phyloP scores from a whole-genome alignment of 30 jellyfish, hydroid and myxozoan species.

The Sanderia malayensis region DNA sequence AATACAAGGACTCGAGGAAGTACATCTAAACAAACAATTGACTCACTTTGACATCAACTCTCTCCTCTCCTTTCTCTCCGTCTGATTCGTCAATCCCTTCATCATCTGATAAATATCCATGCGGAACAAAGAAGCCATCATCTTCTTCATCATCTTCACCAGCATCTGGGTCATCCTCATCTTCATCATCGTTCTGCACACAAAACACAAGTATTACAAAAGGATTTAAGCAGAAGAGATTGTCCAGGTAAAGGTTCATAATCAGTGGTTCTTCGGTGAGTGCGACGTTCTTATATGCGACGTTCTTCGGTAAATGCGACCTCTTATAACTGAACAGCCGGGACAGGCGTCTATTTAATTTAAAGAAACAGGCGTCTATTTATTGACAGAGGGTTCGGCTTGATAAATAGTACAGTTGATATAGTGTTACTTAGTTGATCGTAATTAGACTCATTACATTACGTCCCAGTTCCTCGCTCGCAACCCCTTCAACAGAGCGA shows the following conservation, averaged over 20 bases:
- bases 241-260: not conserved
- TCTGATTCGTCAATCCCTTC: constrained; percentile 84
- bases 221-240: not conserved
- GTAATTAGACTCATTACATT: too few species aligned
- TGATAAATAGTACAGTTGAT: not conserved
- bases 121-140: constrained; percentile 99
- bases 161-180: constrained; percentile 83
- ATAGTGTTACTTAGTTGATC: not conserved
- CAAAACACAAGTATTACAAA: not conserved
- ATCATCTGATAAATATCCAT: constrained; percentile 98
- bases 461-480: too few species aligned
- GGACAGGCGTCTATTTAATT: too few species aligned
- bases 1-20: not conserved
- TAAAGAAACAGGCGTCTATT: not conserved
- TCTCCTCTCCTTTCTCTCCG: constrained; percentile 75
- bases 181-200: constrained; percentile 83
- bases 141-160: constrained; percentile 90
- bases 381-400: not conserved
- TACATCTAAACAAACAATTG: not conserved
- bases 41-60: constrained; percentile 44
- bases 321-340: not conserved
- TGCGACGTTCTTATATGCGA: not conserved
- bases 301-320: not conserved
- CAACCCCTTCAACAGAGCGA: too few species aligned
- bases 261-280: not conserved